Percentiles rank a stretch among this genome's conserved stretches.
phyloP scores from a whole-genome alignment of 2,888 invertebrate species.

The Apamea monoglypha region DNA sequence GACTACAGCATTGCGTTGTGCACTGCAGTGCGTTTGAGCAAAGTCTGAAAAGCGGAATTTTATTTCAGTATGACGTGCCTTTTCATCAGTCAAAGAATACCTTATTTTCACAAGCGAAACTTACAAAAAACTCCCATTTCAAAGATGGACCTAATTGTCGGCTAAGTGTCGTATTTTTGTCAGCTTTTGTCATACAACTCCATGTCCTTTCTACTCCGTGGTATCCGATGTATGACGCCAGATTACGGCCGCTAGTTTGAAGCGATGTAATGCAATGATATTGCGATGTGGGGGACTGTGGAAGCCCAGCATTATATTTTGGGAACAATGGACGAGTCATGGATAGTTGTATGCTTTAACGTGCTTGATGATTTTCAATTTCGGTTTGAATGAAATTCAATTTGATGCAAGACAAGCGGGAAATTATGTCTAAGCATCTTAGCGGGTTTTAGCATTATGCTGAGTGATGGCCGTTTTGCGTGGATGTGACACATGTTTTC shows the following conservation, averaged over 20 bases:
- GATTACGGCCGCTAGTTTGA: constrained; percentile 71
- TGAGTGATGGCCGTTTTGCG: no score
- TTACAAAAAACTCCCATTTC: no score
- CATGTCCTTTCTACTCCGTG: constrained; percentile 21
- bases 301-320: constrained; percentile 52
- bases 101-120: no score
- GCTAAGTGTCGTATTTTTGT: no score
- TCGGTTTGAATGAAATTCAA: background rate
- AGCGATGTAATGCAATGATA: constrained; percentile 70
- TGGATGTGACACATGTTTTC: no score
- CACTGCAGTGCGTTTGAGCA: no score
- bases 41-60: no score
- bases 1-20: no score
- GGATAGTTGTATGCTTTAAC: constrained; percentile 37
- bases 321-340: constrained; percentile 38
- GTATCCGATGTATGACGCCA: constrained; percentile 71
- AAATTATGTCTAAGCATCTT: background rate
- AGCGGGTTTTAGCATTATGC: no score
- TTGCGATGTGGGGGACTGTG: constrained; percentile 53
- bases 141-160: no score
- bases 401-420: background rate
- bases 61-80: no score
- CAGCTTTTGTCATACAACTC: background rate
- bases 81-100: no score
- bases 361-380: constrained; percentile 19